Evolutionary conservation across 1,140 invertebrate species (phyloP), one percentile per base, ranked within the genome.

Genomic region (Tetramorium alpestre): DNA sequence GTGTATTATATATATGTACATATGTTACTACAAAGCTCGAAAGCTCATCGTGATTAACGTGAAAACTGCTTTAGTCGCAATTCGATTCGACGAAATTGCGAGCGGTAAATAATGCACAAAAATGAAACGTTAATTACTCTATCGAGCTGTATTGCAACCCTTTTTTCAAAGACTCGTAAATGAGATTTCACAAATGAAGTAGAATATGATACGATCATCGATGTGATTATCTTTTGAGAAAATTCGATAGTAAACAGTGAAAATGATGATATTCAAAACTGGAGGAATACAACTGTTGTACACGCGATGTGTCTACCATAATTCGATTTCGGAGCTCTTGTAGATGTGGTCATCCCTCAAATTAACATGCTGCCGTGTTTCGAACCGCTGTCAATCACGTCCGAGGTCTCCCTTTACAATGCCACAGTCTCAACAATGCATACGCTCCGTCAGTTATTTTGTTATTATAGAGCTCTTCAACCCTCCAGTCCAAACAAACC

Each of bases 331-430:
- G 38, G 7, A 47, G 54, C 51, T 60, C 56, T 51, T 47, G 51
- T 69, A 60, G 62, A 70, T 54, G 85, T 38, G 77, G 77, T 62
- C 65, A 58, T 87, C 51, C 44, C 44, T 87, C 85, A 82, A 81
- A 82, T 87, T 87, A 81, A 87, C 65, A 82, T 64, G 13, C 44
- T 56, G 44, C 28, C 28, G 16, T 77, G 22, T 33, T 13, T 41
- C 18, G 51, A 78, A 86, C 41, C 51, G 47, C 62, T 51, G 75
- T 86, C 84, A 78, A 86, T 86, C 84, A 80, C 51, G 10, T 58
- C 18, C 49, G 25, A 69, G 11, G 25, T 65, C 22, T 28, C 75
- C 84, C 75, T 51, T 58, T 78, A 25, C 75, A 13, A 38, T 80
- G 13, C 33, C 11, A 38, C 44, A 41, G 38, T 69, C 62, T 18